Conservation (phyloP, 2,888 invertebrate genomes). For the Nephrocerus scutellatus region DNA sequence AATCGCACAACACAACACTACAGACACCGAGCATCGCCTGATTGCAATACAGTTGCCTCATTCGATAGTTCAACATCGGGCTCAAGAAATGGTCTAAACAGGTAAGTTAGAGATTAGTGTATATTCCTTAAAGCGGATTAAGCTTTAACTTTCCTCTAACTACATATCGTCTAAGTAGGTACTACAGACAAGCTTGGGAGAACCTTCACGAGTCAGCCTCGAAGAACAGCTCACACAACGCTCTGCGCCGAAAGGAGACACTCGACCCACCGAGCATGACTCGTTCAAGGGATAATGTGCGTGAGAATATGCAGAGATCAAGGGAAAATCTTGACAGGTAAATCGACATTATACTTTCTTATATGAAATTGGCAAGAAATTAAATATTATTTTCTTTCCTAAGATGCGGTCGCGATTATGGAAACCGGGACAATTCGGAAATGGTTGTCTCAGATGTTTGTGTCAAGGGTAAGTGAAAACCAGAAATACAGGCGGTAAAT, state of each 20-base stretch:
- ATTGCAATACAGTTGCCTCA: constrained; percentile 85
- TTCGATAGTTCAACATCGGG: constrained; percentile 83
- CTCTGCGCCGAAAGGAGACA: constrained; percentile 62
- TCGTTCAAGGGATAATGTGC: constrained; percentile 42
- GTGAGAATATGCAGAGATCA: constrained; percentile 47
- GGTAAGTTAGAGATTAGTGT: constrained; percentile 45
- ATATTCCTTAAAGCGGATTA: background rate
- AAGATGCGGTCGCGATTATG: constrained; percentile 46
- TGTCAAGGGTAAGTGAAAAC: constrained; percentile 38
- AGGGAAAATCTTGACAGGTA: constrained; percentile 47
- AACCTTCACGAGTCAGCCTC: constrained; percentile 77
- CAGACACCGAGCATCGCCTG: constrained; percentile 80
- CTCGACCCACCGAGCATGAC: constrained; percentile 57
- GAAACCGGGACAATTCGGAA: constrained; percentile 67
- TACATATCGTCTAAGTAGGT: constrained; percentile 45
- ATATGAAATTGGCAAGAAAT: background rate
- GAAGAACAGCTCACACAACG: constrained; percentile 53
- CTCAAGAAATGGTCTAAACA: constrained; percentile 73
- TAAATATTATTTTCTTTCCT: constrained; percentile 11
- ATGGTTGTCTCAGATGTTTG: constrained; percentile 64
- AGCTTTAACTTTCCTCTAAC: background rate
- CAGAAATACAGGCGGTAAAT: constrained; percentile 8
- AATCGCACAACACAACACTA: constrained; percentile 80
- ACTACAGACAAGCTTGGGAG: constrained; percentile 90
- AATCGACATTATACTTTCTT: constrained; percentile 3